phyloP scores from a whole-genome alignment of 2,888 invertebrate genomes.

The Xestia sexstrigata region DNA sequence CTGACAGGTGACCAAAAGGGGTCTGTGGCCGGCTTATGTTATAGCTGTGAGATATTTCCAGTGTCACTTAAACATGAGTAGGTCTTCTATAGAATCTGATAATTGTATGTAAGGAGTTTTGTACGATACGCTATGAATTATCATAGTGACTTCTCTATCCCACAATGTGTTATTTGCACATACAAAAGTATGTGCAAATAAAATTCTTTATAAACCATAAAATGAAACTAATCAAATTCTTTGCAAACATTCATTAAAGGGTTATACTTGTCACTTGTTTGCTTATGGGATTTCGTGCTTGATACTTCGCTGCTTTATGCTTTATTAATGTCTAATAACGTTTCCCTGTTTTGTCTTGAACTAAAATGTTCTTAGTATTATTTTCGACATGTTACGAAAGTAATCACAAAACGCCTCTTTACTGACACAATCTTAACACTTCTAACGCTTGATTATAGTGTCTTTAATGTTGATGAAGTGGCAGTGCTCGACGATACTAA shows the following conservation, averaged over 20 bases:
- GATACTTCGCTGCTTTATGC: not conserved
- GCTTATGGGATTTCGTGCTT: slow-evolving; percentile 6
- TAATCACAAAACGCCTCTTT: not conserved
- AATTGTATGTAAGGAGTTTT: not conserved
- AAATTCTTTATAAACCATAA: too few relatives aligned
- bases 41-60: not conserved
- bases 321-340: not conserved
- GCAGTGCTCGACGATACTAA: not conserved
- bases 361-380: not conserved
- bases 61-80: not conserved
- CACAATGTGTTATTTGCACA: too few relatives aligned
- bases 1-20: not conserved
- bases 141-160: not conserved
- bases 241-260: not conserved
- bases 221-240: too few relatives aligned
- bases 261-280: not conserved
- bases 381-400: not conserved
- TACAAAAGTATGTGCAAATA: too few relatives aligned
- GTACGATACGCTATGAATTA: not conserved
- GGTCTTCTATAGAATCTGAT: not conserved
- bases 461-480: not conserved
- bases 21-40: not conserved
- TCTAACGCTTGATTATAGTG: not conserved
- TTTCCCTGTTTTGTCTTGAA: not conserved
- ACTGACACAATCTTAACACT: slow-evolving; percentile 5